These are phyloP conservation scores for Phyllostomus discolor DNA, from an alignment of 2,113 vertebrate species.

Conservation along the genomic window DNA sequence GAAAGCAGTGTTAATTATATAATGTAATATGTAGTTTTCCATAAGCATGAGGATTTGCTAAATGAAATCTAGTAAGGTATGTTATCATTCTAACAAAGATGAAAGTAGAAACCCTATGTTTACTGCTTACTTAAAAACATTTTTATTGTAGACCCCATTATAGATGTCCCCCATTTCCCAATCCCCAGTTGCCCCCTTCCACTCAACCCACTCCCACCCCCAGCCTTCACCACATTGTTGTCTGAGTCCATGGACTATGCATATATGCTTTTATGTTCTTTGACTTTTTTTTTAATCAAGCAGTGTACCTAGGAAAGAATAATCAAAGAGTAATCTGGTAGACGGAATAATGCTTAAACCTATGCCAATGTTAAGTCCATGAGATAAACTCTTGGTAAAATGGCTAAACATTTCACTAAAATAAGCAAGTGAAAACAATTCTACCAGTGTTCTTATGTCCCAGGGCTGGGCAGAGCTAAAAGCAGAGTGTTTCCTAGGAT, in stretches of 20 bases:
- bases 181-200: too few relatives aligned
- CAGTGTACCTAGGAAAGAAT: neutral
- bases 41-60: conserved; percentile 60
- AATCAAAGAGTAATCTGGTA: neutral
- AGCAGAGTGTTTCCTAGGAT: neutral
- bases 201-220: too few relatives aligned
- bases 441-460: neutral
- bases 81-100: conserved; percentile 33
- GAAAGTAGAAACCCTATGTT: neutral
- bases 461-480: neutral
- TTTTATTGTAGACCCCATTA: too few relatives aligned
- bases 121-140: neutral
- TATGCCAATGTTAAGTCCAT: neutral
- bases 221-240: too few relatives aligned
- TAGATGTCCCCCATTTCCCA: too few relatives aligned
- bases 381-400: neutral
- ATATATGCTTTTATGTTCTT: too few relatives aligned
- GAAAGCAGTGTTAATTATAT: conserved; percentile 72
- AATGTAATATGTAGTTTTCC: conserved; percentile 43
- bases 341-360: neutral
- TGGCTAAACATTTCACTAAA: neutral
- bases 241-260: too few relatives aligned
- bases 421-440: neutral
- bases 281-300: neutral
- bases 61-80: conserved; percentile 67